Conservation (phyloP, 1,140 invertebrate species). For the Diorhabda carinulata region DNA sequence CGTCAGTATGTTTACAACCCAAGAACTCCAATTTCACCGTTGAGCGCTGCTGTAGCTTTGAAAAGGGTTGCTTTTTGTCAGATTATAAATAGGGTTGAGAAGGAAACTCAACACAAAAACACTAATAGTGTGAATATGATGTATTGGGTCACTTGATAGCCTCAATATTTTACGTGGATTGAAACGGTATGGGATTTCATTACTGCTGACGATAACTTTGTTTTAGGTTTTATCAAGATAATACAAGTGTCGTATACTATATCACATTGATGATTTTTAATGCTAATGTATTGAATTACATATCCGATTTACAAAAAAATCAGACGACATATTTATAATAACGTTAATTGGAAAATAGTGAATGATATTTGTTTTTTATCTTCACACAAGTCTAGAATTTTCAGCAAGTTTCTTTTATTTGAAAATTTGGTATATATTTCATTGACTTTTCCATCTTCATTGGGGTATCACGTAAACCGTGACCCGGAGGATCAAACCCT, state of each 20-base stretch:
- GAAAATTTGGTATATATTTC: no score
- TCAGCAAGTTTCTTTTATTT: no score
- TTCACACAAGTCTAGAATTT: no score
- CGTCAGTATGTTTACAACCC: neutral
- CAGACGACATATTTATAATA: no score
- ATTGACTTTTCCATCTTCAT: no score
- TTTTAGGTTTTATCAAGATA: neutral
- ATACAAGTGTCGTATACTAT: neutral
- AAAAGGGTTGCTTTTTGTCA: conserved; percentile 12
- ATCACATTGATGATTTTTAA: neutral
- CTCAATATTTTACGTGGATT: neutral
- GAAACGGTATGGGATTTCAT: neutral
- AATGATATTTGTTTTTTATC: no score
- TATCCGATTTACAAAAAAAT: no score
- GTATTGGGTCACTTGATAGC: conserved; percentile 4
- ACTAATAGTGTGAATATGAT: neutral
- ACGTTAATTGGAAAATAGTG: no score
- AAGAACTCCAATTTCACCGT: conserved; percentile 9
- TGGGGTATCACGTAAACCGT: no score
- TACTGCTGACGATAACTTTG: neutral
- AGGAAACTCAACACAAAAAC: neutral
- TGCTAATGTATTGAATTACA: neutral
- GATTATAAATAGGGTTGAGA: conserved; percentile 4
- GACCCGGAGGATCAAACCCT: no score
- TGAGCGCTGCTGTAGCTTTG: neutral